A percentile compares a stretch with the other conserved stretches of the same genome.
These are phyloP conservation scores for Carassius gibelio DNA, from an alignment of 2,113 vertebrate genomes.

Conservation along the genomic window DNA sequence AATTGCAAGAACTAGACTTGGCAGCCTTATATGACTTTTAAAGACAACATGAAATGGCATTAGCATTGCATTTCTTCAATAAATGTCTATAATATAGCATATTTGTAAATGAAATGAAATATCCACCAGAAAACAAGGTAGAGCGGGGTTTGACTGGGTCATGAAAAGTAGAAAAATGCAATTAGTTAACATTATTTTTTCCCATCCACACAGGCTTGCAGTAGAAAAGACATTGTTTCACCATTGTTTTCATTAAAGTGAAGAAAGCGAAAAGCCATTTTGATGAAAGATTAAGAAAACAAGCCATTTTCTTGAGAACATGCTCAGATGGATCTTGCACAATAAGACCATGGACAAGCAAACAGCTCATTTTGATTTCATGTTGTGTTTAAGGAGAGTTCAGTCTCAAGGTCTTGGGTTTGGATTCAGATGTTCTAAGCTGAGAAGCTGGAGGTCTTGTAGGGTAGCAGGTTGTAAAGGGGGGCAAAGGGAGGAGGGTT, in stretches of 20 bases:
- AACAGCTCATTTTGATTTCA: neutral
- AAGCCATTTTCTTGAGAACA: neutral
- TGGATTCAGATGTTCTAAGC: constrained; percentile 23
- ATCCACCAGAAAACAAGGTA: neutral
- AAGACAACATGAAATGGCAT: neutral
- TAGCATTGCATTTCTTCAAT: neutral
- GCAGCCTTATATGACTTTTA: neutral
- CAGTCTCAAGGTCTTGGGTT: neutral
- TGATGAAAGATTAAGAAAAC: neutral
- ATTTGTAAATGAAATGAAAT: neutral
- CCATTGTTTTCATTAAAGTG: neutral
- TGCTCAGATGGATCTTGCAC: neutral
- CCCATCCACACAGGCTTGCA: neutral
- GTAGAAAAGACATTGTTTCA: neutral
- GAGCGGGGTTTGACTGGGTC: neutral
- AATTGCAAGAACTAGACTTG: neutral
- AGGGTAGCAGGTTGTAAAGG: constrained; percentile 53
- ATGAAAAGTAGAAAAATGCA: neutral
- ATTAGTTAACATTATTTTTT: neutral
- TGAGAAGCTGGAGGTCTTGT: constrained; percentile 31
- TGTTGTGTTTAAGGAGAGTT: neutral
- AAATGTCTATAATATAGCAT: neutral
- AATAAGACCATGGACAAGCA: neutral
- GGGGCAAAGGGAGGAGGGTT: constrained; percentile 63
- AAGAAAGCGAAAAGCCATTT: neutral